Conservation (phyloP, 2,113 vertebrate genomes). For the Vireo altiloquus region DNA sequence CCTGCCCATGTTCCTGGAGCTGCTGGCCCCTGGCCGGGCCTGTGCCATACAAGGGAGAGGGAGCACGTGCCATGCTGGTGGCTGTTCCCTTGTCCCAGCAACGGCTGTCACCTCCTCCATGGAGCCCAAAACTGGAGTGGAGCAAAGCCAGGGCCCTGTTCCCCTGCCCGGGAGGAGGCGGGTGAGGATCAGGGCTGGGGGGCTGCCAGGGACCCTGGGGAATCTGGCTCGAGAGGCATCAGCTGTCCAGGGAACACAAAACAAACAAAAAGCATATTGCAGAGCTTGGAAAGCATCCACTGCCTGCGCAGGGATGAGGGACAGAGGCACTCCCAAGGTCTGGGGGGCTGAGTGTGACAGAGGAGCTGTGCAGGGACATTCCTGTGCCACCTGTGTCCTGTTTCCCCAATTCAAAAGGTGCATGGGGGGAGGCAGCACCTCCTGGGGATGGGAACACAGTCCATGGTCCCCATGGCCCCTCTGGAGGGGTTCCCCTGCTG, state of each 20-base stretch:
- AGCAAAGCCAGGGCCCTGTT: neutral
- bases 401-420: neutral
- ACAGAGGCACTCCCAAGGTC: neutral
- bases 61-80: neutral
- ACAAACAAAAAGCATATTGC: neutral
- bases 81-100: neutral
- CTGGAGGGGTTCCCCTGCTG: accelerated
- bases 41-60: neutral
- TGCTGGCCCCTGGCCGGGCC: neutral
- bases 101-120: neutral
- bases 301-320: neutral
- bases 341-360: neutral
- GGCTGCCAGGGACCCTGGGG: neutral
- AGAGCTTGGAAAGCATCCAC: neutral
- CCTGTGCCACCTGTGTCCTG: neutral
- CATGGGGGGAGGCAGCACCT: neutral
- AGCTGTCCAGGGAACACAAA: neutral
- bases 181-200: neutral
- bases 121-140: neutral
- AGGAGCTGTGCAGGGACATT: neutral
- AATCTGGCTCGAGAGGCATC: neutral
- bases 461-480: neutral
- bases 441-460: neutral
- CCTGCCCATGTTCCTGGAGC: neutral
- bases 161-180: accelerated